Conservation (phyloP, 2,888 invertebrate species). For the Macrosiphum euphorbiae region DNA sequence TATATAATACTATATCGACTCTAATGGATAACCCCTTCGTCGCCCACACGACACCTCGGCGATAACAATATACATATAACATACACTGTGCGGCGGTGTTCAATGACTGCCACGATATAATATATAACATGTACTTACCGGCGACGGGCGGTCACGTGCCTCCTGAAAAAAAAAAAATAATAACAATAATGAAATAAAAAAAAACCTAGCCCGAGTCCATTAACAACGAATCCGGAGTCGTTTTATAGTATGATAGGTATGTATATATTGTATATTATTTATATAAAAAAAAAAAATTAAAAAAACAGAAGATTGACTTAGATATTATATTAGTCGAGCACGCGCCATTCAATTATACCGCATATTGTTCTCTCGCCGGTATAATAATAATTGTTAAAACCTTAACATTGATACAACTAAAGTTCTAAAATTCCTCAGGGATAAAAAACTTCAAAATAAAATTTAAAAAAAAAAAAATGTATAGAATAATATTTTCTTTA, state of each 20-base stretch:
- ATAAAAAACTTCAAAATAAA: too few relatives aligned
- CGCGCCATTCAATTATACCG: conserved; percentile 40
- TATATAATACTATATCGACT: conserved; percentile 22
- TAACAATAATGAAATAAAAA: not conserved
- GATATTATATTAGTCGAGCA: conserved; percentile 12
- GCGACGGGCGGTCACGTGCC: conserved; percentile 43
- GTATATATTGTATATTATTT: not conserved
- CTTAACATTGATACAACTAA: too few relatives aligned
- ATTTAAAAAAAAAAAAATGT: too few relatives aligned
- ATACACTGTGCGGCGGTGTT: not conserved
- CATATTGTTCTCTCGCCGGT: not conserved
- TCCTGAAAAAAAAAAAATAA: not conserved
- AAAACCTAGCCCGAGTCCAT: conserved; percentile 41
- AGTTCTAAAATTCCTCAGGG: too few relatives aligned
- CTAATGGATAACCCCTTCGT: conserved; percentile 59
- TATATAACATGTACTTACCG: not conserved
- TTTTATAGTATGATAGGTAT: not conserved
- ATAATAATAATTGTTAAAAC: too few relatives aligned
- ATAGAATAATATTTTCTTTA: too few relatives aligned
- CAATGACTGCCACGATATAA: not conserved
- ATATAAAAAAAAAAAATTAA: not conserved
- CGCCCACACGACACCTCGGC: not conserved
- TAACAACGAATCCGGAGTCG: conserved; percentile 23
- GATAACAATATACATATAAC: not conserved
- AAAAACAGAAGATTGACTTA: conserved; percentile 28